Base-by-base conservation (phyloP, 2,888 invertebrate genomes). In the Oligia strigilis region DNA sequence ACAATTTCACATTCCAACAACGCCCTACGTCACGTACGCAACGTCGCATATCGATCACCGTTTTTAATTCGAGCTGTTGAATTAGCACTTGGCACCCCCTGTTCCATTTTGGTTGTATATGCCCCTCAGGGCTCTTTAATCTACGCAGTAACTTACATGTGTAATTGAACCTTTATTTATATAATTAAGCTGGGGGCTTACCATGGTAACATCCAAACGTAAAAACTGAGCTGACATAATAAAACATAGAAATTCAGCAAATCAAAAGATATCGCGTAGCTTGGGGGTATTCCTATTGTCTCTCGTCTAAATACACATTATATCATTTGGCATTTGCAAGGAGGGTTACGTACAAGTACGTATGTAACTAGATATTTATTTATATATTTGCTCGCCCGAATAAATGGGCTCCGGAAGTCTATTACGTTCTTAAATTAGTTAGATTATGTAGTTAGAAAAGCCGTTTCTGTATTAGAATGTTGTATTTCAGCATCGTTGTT, bases 1-100 rank as follows among this genome's bases (percentile, higher is more conserved):
- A 78, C 40, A 64, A 36, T 62, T 52, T 72, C 14, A 14, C 64
- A 64, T 23, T 72, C n/a, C 11, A 40, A 67, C 43, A 72, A 69
- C 66, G 64, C 71, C 55, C 52, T 29, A 36, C 19, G 66, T 60
- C 40, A 75, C 58, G 23, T 64, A 64, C 80, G 71, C 71, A 75
- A 36, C 71, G 65, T 65, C 49, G 43, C 46, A 58, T 84, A 85
- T 74, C 82, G 83, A 78, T 82, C 66, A 64, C 60, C 23, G 11
- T 78, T 78, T 79, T 71, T 80, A 66, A 74, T 80, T 87, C 49
- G 49, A 72, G 70, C 75, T 70, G 84, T 67, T 40, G 60, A 58
- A 75, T 72, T 46, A 66, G 65, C 75, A 72, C 70, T 72, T 46
- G 70, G 65, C 75, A 72, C 70, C 67, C 66, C 58, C 66, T 40